Evolutionary conservation across 1,140 invertebrate species (phyloP).

Genomic region (Sitobion miscanthi): DNA sequence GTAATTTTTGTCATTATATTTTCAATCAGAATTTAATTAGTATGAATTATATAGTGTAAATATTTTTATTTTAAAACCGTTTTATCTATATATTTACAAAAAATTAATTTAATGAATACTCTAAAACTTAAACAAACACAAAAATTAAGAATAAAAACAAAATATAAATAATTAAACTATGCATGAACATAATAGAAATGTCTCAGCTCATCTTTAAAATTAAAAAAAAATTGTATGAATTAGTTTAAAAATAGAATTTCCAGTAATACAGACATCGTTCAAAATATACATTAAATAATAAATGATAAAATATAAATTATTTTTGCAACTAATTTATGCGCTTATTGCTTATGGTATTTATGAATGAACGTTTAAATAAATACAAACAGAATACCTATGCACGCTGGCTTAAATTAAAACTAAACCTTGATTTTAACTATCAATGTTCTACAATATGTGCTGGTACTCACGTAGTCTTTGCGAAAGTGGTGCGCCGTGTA

Average conservation of each 20-base stretch:
- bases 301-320: background rate
- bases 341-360: background rate
- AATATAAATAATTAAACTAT: background rate
- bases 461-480: slow-evolving; percentile 21
- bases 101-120: background rate
- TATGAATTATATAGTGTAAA: too few relatives aligned
- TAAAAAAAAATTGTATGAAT: background rate
- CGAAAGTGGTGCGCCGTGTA: slow-evolving; percentile 45
- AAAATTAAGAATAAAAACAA: background rate
- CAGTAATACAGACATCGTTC: background rate
- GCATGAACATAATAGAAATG: background rate
- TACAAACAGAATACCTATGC: background rate
- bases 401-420: background rate
- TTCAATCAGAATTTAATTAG: too few relatives aligned
- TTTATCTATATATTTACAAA: background rate
- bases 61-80: background rate
- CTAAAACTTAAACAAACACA: background rate
- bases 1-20: too few relatives aligned
- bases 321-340: background rate
- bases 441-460: background rate
- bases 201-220: background rate
- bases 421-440: background rate
- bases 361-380: background rate
- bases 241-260: background rate
- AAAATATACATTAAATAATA: background rate